Conservation (phyloP, 2,113 vertebrate genomes). For the Heterotis niloticus region DNA sequence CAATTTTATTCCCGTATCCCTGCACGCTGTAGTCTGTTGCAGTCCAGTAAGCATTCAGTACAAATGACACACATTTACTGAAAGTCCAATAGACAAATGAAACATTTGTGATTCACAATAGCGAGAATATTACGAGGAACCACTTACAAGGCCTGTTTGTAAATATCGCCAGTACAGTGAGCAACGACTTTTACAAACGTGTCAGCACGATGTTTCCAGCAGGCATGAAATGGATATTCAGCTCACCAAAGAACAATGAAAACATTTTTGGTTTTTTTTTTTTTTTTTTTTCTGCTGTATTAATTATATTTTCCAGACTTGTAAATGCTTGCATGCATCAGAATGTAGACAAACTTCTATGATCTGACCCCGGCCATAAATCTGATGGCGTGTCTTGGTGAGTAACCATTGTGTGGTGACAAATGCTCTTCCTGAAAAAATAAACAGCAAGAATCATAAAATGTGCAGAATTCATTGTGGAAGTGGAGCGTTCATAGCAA, state of each 20-base stretch:
- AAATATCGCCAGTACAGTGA: constrained; percentile 47
- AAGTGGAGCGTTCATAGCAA: too few species aligned
- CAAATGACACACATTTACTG: constrained; percentile 39
- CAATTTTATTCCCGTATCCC: too few species aligned
- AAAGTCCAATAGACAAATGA: constrained; percentile 62
- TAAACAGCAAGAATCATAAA: constrained; percentile 6
- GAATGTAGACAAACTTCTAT: constrained; percentile 39
- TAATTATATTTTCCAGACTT: constrained; percentile 36
- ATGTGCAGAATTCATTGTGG: not conserved
- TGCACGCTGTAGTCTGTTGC: constrained; percentile 40
- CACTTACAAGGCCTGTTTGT: constrained; percentile 53
- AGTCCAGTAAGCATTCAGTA: too few species aligned
- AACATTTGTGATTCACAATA: constrained; percentile 54
- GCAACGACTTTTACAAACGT: constrained; percentile 32
- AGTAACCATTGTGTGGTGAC: constrained; percentile 52
- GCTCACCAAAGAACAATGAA: constrained; percentile 34
- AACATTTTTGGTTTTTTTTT: constrained; percentile 40
- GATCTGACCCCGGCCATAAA: constrained; percentile 42
- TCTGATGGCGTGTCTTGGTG: constrained; percentile 39
- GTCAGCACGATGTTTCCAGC: constrained; percentile 53
- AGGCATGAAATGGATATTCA: constrained; percentile 48
- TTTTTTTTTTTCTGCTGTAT: constrained; percentile 37
- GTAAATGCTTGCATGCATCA: constrained; percentile 26
- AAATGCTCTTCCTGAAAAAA: constrained; percentile 51
- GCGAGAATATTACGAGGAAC: constrained; percentile 47